A percentile compares a stretch with the other conserved stretches of the same genome.
Conservation (phyloP, 2,888 invertebrate species). For the Kryphioiulus occultus region DNA sequence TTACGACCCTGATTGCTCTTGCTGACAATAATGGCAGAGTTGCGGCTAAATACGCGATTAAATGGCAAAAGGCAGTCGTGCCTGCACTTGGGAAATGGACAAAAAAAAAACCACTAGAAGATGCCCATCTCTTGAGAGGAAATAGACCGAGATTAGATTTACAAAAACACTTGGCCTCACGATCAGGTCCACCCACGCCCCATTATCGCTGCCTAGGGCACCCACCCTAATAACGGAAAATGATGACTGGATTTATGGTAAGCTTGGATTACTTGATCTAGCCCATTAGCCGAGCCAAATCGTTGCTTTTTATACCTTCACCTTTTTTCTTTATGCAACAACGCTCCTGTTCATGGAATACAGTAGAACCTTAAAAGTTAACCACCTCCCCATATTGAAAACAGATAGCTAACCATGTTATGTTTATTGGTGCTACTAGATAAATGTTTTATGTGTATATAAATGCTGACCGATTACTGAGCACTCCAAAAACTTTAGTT, state of each 20-base stretch:
- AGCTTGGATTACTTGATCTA: not conserved
- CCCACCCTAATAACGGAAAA: not conserved
- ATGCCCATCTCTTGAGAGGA: not conserved
- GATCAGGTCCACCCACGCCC: not conserved
- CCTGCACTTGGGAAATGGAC: not conserved
- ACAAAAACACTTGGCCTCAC: not conserved
- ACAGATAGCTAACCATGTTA: too few species aligned
- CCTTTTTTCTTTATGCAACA: too few species aligned
- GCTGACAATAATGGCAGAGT: not conserved
- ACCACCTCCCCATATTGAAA: too few species aligned
- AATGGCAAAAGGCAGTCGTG: not conserved
- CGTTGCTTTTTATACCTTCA: not conserved
- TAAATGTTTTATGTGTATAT: too few species aligned
- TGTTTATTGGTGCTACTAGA: too few species aligned
- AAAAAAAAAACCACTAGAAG: not conserved
- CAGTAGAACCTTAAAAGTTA: too few species aligned
- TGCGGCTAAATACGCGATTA: not conserved
- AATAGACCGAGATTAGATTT: not conserved
- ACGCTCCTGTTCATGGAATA: too few species aligned
- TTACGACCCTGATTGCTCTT: not conserved
- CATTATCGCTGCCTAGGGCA: not conserved
- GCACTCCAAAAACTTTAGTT: too few species aligned
- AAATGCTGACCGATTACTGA: too few species aligned
- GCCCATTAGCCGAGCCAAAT: not conserved
- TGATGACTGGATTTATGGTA: not conserved